phyloP scores from a whole-genome alignment of 2,888 invertebrate species.

The Oasisia sp. region DNA sequence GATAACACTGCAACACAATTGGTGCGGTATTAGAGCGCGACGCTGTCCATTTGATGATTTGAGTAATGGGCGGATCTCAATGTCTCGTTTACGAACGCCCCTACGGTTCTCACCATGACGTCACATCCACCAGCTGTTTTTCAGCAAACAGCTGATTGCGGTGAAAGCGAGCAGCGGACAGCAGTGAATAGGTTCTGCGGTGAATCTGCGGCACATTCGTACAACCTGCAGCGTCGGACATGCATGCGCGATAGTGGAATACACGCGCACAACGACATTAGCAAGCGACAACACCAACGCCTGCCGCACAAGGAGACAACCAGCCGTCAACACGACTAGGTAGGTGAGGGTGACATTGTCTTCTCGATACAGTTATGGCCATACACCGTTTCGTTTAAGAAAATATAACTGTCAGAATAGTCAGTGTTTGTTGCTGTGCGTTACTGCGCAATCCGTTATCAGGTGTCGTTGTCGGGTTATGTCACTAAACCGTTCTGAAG shows the following conservation, averaged over 20 bases:
- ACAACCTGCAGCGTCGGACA: neutral
- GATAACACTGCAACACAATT: neutral
- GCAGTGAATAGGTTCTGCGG: neutral
- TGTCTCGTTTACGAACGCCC: neutral
- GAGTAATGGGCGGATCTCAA: neutral
- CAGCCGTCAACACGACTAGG: neutral
- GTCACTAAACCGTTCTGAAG: neutral
- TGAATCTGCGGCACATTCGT: neutral
- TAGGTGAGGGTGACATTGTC: neutral
- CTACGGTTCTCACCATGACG: neutral
- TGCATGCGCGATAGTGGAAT: slow-evolving; percentile 17
- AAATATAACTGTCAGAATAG: neutral
- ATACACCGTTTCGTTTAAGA: neutral
- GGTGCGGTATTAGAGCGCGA: neutral
- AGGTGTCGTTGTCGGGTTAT: neutral
- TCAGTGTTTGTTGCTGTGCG: neutral
- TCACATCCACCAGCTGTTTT: slow-evolving; percentile 2
- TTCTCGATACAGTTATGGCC: neutral
- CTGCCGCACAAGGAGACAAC: neutral
- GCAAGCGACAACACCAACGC: neutral
- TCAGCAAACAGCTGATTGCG: slow-evolving; percentile 17
- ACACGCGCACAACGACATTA: neutral
- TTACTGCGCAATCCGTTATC: neutral
- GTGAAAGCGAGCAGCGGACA: neutral
- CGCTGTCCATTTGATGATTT: neutral